Evolutionary conservation across 2,888 invertebrate genomes (phyloP).

Genomic region (Rotaria magnacalcarata): DNA sequence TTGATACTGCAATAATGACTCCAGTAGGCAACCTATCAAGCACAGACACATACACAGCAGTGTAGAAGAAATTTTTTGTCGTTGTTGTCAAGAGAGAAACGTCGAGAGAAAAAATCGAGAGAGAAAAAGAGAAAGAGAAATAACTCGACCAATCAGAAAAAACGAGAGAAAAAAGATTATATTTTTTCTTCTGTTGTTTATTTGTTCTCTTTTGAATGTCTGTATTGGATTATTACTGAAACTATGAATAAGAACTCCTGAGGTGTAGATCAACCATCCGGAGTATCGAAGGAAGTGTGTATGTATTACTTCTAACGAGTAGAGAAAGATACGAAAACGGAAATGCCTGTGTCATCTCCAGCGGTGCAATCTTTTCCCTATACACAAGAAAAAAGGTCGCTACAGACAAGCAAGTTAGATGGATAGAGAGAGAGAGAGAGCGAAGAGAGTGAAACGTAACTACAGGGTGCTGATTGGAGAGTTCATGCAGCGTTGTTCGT

Average conservation of each 20-base stretch:
- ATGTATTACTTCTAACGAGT: constrained; percentile 5
- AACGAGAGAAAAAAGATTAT: not conserved
- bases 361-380: not conserved
- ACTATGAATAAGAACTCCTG: not conserved
- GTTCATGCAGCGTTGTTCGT: not conserved
- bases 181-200: not conserved
- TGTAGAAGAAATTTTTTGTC: constrained; percentile 13
- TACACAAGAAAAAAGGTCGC: not conserved
- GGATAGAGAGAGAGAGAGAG: no score
- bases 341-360: constrained; percentile 19
- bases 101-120: not conserved
- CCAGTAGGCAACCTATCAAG: constrained; percentile 31
- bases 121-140: not conserved
- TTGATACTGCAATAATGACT: constrained; percentile 31
- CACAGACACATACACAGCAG: constrained; percentile 29
- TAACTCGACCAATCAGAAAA: not conserved
- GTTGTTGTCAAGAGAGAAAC: not conserved
- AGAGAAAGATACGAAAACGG: constrained; percentile 26
- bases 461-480: not conserved
- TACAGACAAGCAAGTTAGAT: not conserved
- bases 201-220: not conserved
- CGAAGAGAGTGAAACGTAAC: not conserved
- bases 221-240: not conserved
- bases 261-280: not conserved
- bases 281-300: not conserved